phyloP scores from a whole-genome alignment of 1,140 invertebrate genomes.

The Bombus picipes region DNA sequence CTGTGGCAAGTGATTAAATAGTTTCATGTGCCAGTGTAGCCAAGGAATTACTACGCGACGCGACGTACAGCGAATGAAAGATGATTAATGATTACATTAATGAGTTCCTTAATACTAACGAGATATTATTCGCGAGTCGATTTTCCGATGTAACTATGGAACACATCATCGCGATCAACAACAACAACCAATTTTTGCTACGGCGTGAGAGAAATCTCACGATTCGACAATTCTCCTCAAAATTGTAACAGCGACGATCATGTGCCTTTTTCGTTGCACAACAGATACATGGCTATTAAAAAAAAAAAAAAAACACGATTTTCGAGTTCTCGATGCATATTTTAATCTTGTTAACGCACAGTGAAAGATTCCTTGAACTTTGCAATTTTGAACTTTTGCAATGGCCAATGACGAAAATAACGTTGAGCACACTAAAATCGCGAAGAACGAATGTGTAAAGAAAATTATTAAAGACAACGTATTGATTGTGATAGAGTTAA shows the following conservation, averaged over 20 bases:
- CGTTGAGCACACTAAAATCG: no score
- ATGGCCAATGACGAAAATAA: no score
- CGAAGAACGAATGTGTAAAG: no score
- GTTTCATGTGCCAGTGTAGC: neutral
- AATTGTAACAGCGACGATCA: conserved; percentile 33
- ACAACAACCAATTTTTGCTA: conserved; percentile 29
- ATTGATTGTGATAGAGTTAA: no score
- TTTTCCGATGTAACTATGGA: conserved; percentile 36
- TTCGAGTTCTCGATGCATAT: neutral
- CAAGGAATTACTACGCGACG: neutral
- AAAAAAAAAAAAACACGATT: neutral
- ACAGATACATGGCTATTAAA: conserved; percentile 9
- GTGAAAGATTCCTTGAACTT: conserved; percentile 5
- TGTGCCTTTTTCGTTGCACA: conserved; percentile 21
- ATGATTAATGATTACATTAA: conserved; percentile 24
- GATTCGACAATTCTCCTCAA: conserved; percentile 33
- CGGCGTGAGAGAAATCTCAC: conserved; percentile 58
- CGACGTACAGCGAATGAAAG: neutral
- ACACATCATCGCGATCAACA: conserved; percentile 24
- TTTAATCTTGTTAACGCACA: neutral
- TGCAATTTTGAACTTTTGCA: neutral
- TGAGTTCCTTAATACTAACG: conserved; percentile 12
- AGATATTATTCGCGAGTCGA: conserved; percentile 25
- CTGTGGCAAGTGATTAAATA: neutral
- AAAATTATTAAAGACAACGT: no score